Base-by-base conservation (phyloP, 2,113 vertebrate species). In the Microtus richardsoni region DNA sequence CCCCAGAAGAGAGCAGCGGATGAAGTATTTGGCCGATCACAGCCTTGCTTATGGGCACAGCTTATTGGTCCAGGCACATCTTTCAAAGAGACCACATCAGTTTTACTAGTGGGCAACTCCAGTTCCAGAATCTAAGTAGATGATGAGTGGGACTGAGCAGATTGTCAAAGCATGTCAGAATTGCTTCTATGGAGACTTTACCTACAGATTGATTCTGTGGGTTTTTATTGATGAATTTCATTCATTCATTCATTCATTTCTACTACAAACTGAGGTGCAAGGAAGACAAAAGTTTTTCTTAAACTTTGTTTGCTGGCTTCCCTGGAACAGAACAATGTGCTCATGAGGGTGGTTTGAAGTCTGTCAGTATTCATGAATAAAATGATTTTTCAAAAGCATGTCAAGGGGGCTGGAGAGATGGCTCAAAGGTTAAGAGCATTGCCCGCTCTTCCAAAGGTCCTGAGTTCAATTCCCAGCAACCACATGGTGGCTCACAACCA, bases 301-400 rank as follows among this genome's bases (percentile, higher is more conserved):
- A 73, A 39, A 83, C 39, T 68, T 71, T 58, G 33, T 85, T 64
- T 58, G 30, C 49, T 87, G 30, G 75, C 39, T 60, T 86, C 62
- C 16, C 33, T 24, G 26, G 30, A 74, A 30, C 11, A 87, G 39
- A 89, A 82, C 36, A 52, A 26, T 21, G 19, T 4, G 58, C 24
- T 49, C 41, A 24, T 39, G 39, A 91, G 73, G 41, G 58, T 39
- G 49, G 4, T n/a, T n/a, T 85, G 49, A 86, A 84, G 64, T 89
- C 94, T 85, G 94, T 96, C 52, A 88, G 60, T 77, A 94, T 73
- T 95, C 88, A 94, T 75, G 58, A 91, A 93, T 21, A 91, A 95
- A 94, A 82, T 52, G 10, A 47, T 62, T n/a, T 90, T 97, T 68
- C 89, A 88, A 52, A 83, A 73, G 28, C 28, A n/a, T 88, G 9